Percentiles rank a stretch among this genome's conserved stretches.
Conservation (phyloP, 2,113 vertebrate species). For the Zingel zingel region DNA sequence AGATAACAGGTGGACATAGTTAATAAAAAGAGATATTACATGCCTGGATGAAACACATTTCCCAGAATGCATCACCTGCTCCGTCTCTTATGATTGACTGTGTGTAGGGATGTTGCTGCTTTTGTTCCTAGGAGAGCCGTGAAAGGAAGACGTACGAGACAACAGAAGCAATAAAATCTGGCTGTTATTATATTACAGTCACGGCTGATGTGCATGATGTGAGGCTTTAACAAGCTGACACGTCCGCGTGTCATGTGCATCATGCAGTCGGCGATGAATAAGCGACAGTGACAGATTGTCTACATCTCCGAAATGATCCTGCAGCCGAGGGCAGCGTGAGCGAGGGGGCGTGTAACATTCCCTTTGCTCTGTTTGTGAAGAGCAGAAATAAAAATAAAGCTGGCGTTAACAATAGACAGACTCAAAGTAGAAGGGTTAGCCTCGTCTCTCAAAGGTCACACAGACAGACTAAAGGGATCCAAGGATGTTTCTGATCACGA, state of each 20-base stretch:
- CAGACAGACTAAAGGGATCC: no score
- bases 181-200: background rate
- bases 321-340: conserved; percentile 21
- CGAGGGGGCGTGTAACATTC: background rate
- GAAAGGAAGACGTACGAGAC: background rate
- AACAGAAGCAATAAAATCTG: background rate
- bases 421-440: no score
- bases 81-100: background rate
- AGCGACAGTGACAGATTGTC: conserved; percentile 60
- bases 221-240: background rate
- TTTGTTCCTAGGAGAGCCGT: background rate
- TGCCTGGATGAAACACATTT: background rate
- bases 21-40: background rate
- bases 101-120: background rate
- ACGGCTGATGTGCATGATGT: background rate
- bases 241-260: background rate
- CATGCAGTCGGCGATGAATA: conserved; percentile 28
- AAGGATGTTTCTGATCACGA: no score
- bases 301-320: conserved; percentile 52
- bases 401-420: no score
- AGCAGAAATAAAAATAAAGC: no score
- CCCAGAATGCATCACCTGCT: background rate
- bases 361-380: no score
- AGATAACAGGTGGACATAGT: background rate
- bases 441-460: no score